A percentile compares a stretch with the other conserved stretches of the same genome.
These are phyloP conservation scores for Melolontha melolontha DNA, from an alignment of 2,888 invertebrate genomes.

Conservation along the genomic window DNA sequence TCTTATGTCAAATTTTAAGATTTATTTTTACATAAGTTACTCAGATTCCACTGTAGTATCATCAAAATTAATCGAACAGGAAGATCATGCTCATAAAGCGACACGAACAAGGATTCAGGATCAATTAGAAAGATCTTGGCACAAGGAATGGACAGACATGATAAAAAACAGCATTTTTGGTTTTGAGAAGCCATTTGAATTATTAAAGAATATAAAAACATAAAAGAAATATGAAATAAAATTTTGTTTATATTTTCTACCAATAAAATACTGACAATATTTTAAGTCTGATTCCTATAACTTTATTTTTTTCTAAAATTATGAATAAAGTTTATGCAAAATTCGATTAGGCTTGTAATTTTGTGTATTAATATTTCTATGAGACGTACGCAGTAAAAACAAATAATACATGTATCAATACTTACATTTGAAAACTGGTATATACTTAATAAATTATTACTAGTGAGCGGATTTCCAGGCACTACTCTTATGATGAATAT, in stretches of 20 bases:
- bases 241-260: neutral
- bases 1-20: constrained; percentile 47
- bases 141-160: constrained; percentile 63
- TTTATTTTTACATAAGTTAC: constrained; percentile 47
- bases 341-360: no score
- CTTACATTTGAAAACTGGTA: no score
- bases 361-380: no score
- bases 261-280: neutral
- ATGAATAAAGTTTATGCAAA: no score
- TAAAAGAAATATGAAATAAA: constrained; percentile 23
- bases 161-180: constrained; percentile 46
- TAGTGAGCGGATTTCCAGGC: no score
- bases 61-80: constrained; percentile 57
- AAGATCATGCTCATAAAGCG: constrained; percentile 62
- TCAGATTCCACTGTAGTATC: constrained; percentile 56
- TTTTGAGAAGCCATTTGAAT: constrained; percentile 42
- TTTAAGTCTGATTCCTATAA: no score
- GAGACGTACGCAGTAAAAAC: no score
- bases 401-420: no score
- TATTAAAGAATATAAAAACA: constrained; percentile 46
- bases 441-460: no score
- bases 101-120: constrained; percentile 63
- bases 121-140: constrained; percentile 64
- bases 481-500: no score
- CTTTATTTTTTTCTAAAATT: no score